Percentiles rank a stretch among this genome's conserved stretches.
Conservation (phyloP, 2,797 vertebrate genomes). For the Sparus aurata region DNA sequence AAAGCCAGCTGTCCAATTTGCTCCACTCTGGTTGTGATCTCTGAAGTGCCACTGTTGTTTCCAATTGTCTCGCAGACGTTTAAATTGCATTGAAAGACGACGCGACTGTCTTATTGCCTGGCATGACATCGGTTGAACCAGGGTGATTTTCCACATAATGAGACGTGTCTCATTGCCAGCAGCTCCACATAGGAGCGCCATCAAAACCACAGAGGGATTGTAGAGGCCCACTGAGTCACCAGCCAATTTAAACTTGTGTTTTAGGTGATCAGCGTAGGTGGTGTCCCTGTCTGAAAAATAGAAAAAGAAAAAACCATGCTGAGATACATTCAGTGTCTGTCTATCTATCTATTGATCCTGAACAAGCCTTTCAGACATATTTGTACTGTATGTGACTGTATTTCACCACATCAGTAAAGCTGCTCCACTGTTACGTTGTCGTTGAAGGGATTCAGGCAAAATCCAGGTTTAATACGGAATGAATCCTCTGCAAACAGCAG, state of each 20-base stretch:
- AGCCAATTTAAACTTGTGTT: slow-evolving; percentile 47
- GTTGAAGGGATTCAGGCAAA: not conserved
- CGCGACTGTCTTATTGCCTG: slow-evolving; percentile 47
- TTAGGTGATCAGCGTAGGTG: slow-evolving; percentile 35
- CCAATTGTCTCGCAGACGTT: slow-evolving; percentile 51
- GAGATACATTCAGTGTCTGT: not conserved
- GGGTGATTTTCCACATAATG: slow-evolving; percentile 71
- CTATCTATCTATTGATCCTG: not conserved
- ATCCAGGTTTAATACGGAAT: slow-evolving; percentile 15
- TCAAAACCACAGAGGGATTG: slow-evolving; percentile 16
- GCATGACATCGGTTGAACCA: slow-evolving; percentile 41
- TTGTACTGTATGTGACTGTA: not conserved
- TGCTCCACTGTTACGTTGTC: not conserved
- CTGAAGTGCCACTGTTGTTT: slow-evolving; percentile 57
- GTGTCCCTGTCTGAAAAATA: not conserved
- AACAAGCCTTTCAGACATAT: not conserved
- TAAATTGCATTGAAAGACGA: slow-evolving; percentile 64
- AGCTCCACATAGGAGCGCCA: slow-evolving; percentile 27
- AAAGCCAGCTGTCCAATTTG: slow-evolving; percentile 58
- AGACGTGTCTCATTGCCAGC: slow-evolving; percentile 49
- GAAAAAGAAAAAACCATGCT: not conserved
- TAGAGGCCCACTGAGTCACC: slow-evolving; percentile 47
- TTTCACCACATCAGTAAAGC: not conserved
- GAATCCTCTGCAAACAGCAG: slow-evolving; percentile 25
- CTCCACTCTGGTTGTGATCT: slow-evolving; percentile 38